Base-by-base conservation (phyloP, 1,140 invertebrate genomes). In the Drosophila seguyi region DNA sequence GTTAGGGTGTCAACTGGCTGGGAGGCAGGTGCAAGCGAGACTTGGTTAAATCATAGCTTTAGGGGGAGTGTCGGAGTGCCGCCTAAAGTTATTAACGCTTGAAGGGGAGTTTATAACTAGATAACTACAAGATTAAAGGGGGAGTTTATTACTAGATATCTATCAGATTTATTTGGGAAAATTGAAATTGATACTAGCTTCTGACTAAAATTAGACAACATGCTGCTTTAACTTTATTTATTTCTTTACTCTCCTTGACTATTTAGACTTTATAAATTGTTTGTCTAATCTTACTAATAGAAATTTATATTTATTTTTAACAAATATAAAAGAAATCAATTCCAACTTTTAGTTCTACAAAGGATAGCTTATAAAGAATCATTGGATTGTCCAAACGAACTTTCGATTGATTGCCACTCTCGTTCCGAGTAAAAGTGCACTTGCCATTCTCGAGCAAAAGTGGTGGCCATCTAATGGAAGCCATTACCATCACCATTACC, bases 1-100 rank as follows among this genome's bases (percentile, higher is more conserved):
- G 82, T 85, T 88, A 87, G 73, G 84, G 84, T 88, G 84, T 87
- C 84, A 88, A 61, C 59, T 63, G 74, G 53, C 56, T 48, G 44
- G 36, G 52, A 41, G n/a, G 39, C 79, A 82, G 79, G 63, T 59
- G 56, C 57, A 75, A 75, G 56, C 44, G 5, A 74, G 48, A 55
- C 55, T 48, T 61, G 20, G 69, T 76, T 76, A 25, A 45, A 76
- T 76, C 55, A 76, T 55, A 53, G 20, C 41, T 58, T 68, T 11
- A 25, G 56, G 56, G 45, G 45, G 36, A 50, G 75, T 71, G 42
- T 36, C 67, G 6, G 38, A 22, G 52, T 22, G 11, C 50, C 31
- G 14, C 66, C 38, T 39, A 6, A n/a, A 42, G 34, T 65, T 66
- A 36, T 66, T 63, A 20, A 31, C 13, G 13, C 20, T 59, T 8